phyloP scores from a whole-genome alignment of 2,888 invertebrate genomes.

The Synanthedon andrenaeformis region DNA sequence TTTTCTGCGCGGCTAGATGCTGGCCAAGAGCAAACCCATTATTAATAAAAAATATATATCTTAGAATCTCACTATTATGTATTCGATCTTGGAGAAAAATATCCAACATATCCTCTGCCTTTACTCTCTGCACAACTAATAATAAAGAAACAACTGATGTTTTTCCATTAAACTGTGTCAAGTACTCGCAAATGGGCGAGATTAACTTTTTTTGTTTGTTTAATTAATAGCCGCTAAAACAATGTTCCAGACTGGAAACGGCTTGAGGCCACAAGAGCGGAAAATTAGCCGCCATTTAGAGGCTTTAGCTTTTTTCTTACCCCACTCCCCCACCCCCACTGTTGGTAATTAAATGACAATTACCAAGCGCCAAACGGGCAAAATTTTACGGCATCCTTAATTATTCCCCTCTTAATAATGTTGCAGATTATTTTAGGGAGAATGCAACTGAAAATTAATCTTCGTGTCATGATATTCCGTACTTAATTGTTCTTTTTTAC shows the following conservation, averaged over 20 bases:
- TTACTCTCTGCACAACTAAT: too few species aligned
- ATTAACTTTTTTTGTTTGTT: constrained; percentile 10
- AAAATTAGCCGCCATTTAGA: constrained; percentile 45
- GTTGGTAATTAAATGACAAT: constrained; percentile 12
- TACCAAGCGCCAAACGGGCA: constrained; percentile 9
- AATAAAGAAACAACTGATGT: too few species aligned
- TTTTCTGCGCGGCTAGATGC: too few species aligned
- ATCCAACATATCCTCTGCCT: too few species aligned
- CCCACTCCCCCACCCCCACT: constrained; percentile 11
- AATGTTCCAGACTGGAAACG: constrained; percentile 22
- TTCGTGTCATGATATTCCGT: too few species aligned
- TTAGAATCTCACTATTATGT: too few species aligned
- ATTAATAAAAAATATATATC: too few species aligned
- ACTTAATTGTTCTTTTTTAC: too few species aligned
- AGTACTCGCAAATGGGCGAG: background rate
- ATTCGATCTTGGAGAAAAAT: too few species aligned
- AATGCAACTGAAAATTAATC: too few species aligned
- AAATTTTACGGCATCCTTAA: background rate
- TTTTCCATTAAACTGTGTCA: background rate
- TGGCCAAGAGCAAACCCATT: too few species aligned
- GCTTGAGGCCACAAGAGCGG: constrained; percentile 29
- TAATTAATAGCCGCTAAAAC: constrained; percentile 24
- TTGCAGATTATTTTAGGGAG: too few species aligned
- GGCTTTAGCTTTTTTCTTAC: constrained; percentile 19
- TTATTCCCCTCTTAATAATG: background rate